These are phyloP conservation scores for Mastomys natalensis DNA, from an alignment of 2,113 vertebrate species.

Conservation along the genomic window DNA sequence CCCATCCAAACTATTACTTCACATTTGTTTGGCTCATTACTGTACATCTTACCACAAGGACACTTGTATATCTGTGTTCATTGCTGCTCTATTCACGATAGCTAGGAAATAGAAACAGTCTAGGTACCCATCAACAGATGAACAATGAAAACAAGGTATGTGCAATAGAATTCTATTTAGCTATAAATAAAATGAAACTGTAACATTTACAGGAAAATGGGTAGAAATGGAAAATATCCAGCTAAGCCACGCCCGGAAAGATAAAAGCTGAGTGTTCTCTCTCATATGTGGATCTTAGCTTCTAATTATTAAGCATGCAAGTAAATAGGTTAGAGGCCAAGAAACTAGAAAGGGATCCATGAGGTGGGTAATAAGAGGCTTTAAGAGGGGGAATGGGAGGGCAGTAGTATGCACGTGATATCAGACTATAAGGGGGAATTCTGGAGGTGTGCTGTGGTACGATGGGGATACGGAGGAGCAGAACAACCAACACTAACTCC, in stretches of 20 bases:
- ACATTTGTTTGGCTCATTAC: background rate
- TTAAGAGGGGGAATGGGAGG: background rate
- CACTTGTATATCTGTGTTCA: background rate
- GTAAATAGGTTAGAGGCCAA: background rate
- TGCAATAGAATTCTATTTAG: background rate
- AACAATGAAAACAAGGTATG: background rate
- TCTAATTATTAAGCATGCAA: background rate
- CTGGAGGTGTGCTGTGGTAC: background rate
- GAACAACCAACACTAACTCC: background rate
- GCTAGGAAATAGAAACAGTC: background rate
- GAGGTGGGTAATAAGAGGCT: background rate
- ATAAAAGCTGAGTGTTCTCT: background rate
- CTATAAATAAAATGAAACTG: background rate
- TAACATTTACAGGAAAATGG: background rate
- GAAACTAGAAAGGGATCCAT: background rate
- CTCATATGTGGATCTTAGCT: background rate
- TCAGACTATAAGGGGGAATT: background rate
- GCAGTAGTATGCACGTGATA: background rate
- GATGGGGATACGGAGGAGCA: background rate
- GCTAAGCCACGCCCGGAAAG: background rate
- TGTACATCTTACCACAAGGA: background rate
- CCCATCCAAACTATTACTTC: background rate
- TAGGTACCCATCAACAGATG: background rate
- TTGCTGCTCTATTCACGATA: background rate
- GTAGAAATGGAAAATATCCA: background rate